Base-by-base conservation (phyloP, 2,113 vertebrate species). In the Triplophysa rosa region DNA sequence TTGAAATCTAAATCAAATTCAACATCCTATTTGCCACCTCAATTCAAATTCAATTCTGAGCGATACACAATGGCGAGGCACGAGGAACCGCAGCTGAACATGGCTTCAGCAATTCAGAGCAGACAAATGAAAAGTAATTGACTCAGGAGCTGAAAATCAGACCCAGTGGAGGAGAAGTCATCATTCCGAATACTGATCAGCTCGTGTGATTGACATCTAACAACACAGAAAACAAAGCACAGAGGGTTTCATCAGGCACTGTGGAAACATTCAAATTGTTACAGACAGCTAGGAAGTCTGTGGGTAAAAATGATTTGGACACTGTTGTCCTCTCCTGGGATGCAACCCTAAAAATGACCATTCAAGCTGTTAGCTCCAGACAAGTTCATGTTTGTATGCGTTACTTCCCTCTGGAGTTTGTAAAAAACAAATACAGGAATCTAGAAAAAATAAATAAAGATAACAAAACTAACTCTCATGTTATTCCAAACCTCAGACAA, bases 41-140 rank as follows among this genome's bases (percentile, higher is more conserved):
- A 8, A n/a, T n/a, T 58, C 19, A 58, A n/a, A 58, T 19, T 19
- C 19, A n/a, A 58, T 58, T 2, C 54, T 58, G 19, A 58, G 14
- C 49, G 49, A 5, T 5, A 3, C 3, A 74, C 14, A 23, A 24
- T 1, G 3, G 24, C 29, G 45, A 76, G 61, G 17, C n/a, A 29
- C 0, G 45, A 76, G 72, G 65, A 58, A 76, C n/a, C 17, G 63
- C 59, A 47, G 66, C 67, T 52, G 79, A 68, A 81, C 56, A 80
- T 49, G 52, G 59, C 40, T 47, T 33, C 40, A 70, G 66, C 72
- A 77, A 75, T 77, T 80, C 82, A 80, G 54, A 47, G 75, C 85
- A 80, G 78, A 85, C 86, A 90, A 90, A 90, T 87, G 83, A 89
- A 89, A 80, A 83, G 86, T 85, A 85, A 90, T 85, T 84, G 86